phyloP scores from a whole-genome alignment of 2,113 vertebrate species.

The Thinocorus orbignyianus region DNA sequence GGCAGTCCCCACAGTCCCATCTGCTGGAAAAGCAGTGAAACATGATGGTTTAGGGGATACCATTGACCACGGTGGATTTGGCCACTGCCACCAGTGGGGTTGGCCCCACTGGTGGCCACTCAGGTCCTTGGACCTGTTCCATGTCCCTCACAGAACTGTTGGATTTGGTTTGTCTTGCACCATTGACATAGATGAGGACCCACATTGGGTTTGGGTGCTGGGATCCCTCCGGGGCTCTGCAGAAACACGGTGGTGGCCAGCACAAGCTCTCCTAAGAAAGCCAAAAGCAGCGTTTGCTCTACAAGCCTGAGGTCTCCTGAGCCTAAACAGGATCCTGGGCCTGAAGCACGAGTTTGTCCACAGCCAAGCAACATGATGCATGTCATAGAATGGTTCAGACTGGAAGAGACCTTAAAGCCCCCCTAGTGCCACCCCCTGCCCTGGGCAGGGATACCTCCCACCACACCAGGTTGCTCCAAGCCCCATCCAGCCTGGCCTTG shows the following conservation, averaged over 20 bases:
- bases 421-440: no score
- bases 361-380: accelerated
- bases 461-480: no score
- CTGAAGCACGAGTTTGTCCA: not conserved
- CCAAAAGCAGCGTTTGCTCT: not conserved
- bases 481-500: no score
- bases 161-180: not conserved
- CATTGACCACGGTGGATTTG: not conserved
- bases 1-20: not conserved
- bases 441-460: no score
- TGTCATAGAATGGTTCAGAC: no score
- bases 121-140: not conserved
- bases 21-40: not conserved
- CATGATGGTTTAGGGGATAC: accelerated
- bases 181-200: accelerated
- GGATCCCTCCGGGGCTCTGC: not conserved
- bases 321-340: not conserved
- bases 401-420: no score
- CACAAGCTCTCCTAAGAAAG: accelerated
- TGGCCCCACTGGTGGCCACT: not conserved
- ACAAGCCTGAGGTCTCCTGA: not conserved
- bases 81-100: accelerated
- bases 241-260: accelerated
- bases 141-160: not conserved
- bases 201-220: not conserved